phyloP scores from a whole-genome alignment of 2,888 invertebrate genomes.

The Amphipoea oculea region DNA sequence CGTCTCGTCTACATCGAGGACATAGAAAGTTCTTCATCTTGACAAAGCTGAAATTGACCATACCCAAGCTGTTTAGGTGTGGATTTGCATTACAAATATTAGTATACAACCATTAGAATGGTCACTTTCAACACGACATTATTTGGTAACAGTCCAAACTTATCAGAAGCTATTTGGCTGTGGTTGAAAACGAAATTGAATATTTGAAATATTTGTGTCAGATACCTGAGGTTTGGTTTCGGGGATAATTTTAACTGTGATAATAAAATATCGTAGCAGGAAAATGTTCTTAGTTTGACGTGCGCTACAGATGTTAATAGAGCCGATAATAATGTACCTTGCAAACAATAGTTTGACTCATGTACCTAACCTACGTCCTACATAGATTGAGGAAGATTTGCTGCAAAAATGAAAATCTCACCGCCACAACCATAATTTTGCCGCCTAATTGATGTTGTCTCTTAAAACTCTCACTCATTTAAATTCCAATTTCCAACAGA shows the following conservation, averaged over 20 bases:
- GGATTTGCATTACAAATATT: slow-evolving; percentile 85
- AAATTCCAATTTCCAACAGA: slow-evolving; percentile 63
- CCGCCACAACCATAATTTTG: slow-evolving; percentile 6
- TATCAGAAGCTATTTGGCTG: slow-evolving; percentile 59
- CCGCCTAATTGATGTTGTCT: slow-evolving; percentile 51
- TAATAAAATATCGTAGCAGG: slow-evolving; percentile 33
- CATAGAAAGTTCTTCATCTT: slow-evolving; percentile 86
- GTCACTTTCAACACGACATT: slow-evolving; percentile 77
- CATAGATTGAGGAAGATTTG: slow-evolving; percentile 7
- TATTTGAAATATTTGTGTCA: slow-evolving; percentile 49
- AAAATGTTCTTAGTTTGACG: slow-evolving; percentile 19
- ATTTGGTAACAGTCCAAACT: slow-evolving; percentile 69
- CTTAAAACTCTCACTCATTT: slow-evolving; percentile 66
- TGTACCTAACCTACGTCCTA: not conserved
- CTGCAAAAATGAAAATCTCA: slow-evolving; percentile 28
- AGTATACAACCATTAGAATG: slow-evolving; percentile 68
- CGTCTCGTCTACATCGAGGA: slow-evolving; percentile 78
- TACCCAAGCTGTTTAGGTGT: slow-evolving; percentile 74
- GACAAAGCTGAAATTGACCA: slow-evolving; percentile 86
- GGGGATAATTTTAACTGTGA: slow-evolving; percentile 42
- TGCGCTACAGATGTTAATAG: slow-evolving; percentile 12
- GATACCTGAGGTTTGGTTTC: slow-evolving; percentile 44
- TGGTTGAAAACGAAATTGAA: slow-evolving; percentile 66
- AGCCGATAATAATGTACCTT: slow-evolving; percentile 15
- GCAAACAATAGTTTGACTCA: not conserved